phyloP scores from a whole-genome alignment of 1,140 invertebrate genomes.

The Microplitis demolitor region DNA sequence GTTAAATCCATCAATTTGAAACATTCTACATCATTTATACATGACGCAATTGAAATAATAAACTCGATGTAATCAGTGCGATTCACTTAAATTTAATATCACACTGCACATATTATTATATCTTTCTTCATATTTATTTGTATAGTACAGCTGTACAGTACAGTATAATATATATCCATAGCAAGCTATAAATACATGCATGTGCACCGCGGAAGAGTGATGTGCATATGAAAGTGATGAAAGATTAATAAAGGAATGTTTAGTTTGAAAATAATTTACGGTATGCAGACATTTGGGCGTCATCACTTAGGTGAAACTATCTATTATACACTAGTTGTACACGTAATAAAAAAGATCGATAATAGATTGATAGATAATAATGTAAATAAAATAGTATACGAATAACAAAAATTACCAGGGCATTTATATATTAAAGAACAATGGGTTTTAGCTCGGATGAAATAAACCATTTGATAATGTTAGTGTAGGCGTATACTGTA shows the following conservation, averaged over 20 bases:
- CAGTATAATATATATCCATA: too few relatives aligned
- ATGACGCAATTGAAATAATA: constrained; percentile 9
- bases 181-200: not conserved
- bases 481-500: too few relatives aligned
- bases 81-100: not conserved
- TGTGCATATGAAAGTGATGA: constrained; percentile 5
- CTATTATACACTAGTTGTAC: too few relatives aligned
- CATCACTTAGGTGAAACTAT: not conserved
- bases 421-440: constrained; percentile 20
- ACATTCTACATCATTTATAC: not conserved
- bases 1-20: not conserved
- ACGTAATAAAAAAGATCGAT: not conserved
- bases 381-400: not conserved
- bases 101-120: too few relatives aligned
- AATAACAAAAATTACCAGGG: constrained; percentile 4
- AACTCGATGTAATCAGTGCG: constrained; percentile 3
- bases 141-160: not conserved
- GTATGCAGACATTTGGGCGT: constrained; percentile 16
- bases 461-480: too few relatives aligned
- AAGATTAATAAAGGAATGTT: not conserved
- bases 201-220: not conserved
- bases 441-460: constrained; percentile 13
- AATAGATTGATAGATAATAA: too few relatives aligned
- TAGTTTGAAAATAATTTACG: not conserved
- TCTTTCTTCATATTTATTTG: not conserved